phyloP scores from a whole-genome alignment of 1,140 invertebrate genomes.

The Sinonovacula constricta region DNA sequence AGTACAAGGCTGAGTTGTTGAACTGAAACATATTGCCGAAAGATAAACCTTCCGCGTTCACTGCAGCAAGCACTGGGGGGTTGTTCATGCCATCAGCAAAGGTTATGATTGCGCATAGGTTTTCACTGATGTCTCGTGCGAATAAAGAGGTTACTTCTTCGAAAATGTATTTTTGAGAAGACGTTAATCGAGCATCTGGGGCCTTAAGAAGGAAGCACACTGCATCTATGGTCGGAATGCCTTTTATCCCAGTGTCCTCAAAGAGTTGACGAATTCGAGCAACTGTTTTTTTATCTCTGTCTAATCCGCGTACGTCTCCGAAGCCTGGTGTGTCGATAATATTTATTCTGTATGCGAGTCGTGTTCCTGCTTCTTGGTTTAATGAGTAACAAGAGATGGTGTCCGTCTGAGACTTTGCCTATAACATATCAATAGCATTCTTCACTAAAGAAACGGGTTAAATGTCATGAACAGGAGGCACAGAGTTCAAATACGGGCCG shows the following conservation, averaged over 20 bases:
- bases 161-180: slow-evolving; percentile 1
- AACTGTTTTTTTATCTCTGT: slow-evolving; percentile 9
- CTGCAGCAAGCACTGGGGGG: not conserved
- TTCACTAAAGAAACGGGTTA: no score
- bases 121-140: not conserved
- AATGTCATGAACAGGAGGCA: no score
- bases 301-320: no score
- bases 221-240: slow-evolving; percentile 50
- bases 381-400: no score
- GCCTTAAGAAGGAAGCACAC: no score
- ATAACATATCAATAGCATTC: no score
- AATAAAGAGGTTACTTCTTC: not conserved
- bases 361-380: slow-evolving; percentile 10
- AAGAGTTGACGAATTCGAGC: not conserved
- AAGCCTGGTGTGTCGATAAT: no score
- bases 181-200: slow-evolving; percentile 2
- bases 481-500: no score
- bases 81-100: not conserved
- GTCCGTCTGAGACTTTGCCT: no score
- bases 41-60: not conserved
- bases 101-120: not conserved
- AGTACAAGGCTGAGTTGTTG: slow-evolving; percentile 10
- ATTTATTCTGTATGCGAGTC: slow-evolving; percentile 1
- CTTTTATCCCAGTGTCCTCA: not conserved
- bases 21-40: not conserved